These are phyloP conservation scores for Antheraea yamamai DNA, from an alignment of 2,888 invertebrate genomes.

Conservation along the genomic window DNA sequence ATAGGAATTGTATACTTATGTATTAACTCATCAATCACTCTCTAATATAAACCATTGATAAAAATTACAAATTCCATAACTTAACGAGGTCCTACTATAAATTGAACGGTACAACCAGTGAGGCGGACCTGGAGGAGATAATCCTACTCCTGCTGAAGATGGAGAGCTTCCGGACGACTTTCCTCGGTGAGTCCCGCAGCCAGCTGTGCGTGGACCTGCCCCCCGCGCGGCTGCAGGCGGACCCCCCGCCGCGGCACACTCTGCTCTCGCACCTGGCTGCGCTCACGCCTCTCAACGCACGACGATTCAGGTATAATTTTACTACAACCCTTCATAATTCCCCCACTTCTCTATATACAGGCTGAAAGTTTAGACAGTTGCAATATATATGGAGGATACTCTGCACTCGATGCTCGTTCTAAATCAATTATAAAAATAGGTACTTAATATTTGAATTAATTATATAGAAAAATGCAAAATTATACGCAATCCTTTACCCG, in stretches of 20 bases:
- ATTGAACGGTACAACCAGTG: conserved; percentile 65
- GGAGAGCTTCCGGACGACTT: conserved; percentile 83
- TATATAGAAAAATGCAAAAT: too few species aligned
- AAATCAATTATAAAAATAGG: too few species aligned
- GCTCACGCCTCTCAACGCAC: conserved; percentile 53
- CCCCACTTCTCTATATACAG: neutral
- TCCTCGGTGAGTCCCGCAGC: conserved; percentile 80
- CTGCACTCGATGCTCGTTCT: too few species aligned
- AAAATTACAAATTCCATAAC: too few species aligned
- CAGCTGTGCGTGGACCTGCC: conserved; percentile 73
- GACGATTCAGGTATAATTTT: conserved; percentile 51
- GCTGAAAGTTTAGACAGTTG: too few species aligned
- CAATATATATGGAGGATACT: too few species aligned
- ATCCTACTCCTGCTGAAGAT: conserved; percentile 82
- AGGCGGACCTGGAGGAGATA: conserved; percentile 88
- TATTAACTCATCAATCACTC: too few species aligned
- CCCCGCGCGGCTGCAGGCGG: conserved; percentile 41
- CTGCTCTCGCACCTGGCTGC: conserved; percentile 61
- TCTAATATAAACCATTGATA: too few species aligned
- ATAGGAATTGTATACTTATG: too few species aligned
- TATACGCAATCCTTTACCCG: too few species aligned
- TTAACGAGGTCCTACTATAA: too few species aligned
- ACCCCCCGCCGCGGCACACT: conserved; percentile 50
- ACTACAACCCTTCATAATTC: neutral
- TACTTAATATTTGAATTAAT: too few species aligned